phyloP scores from a whole-genome alignment of 2,113 vertebrate genomes.

The Archilochus colubris region DNA sequence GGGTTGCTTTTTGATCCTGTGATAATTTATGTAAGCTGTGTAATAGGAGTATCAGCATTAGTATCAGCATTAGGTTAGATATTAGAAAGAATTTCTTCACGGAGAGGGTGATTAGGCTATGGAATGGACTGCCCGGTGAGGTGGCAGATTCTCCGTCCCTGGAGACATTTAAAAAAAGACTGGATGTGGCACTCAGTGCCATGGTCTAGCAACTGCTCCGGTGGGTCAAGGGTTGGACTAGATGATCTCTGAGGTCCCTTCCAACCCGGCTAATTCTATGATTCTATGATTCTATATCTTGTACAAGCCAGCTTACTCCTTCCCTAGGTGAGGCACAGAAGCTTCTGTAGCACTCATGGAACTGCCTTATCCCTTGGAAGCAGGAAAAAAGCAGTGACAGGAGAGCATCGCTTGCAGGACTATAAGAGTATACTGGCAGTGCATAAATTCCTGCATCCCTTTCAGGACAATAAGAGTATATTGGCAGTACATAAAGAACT shows the following conservation, averaged over 20 bases:
- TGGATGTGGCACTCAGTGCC: no score
- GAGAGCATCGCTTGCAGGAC: neutral
- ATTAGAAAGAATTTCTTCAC: no score
- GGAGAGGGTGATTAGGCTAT: no score
- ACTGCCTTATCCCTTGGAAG: neutral
- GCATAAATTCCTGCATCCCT: neutral
- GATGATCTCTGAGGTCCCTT: no score
- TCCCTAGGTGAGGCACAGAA: neutral
- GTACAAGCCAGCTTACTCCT: neutral
- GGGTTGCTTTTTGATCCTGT: neutral
- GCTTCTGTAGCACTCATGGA: accelerated
- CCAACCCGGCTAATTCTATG: no score
- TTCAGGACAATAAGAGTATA: neutral
- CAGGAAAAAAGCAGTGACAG: neutral
- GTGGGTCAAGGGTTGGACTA: no score
- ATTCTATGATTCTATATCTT: no score
- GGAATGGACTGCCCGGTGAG: no score
- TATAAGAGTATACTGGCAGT: accelerated
- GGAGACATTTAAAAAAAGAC: no score
- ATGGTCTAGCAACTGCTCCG: no score
- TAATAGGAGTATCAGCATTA: neutral
- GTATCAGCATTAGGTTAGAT: no score
- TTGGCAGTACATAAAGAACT: neutral
- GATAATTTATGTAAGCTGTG: neutral
- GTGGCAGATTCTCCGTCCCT: no score